phyloP scores from a whole-genome alignment of 2,797 vertebrate genomes.

The Diplodus puntazzo region DNA sequence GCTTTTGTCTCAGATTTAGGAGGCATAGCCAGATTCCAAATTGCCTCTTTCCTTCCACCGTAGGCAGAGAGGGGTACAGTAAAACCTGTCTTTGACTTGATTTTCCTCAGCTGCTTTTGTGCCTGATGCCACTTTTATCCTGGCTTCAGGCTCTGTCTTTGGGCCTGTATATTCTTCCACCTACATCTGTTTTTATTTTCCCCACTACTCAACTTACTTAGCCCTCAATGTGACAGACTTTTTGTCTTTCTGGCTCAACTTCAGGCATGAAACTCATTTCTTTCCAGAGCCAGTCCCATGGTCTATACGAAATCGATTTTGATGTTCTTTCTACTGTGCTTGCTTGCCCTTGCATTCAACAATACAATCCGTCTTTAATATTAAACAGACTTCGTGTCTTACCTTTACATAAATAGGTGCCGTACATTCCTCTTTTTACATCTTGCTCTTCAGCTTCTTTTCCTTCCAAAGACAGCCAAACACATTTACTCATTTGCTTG shows the following conservation, averaged over 20 bases:
- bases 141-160: conserved; percentile 36
- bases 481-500: background rate
- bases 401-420: background rate
- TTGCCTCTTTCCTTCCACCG: background rate
- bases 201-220: conserved; percentile 18
- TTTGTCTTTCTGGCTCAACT: conserved; percentile 38
- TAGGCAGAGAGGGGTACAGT: conserved; percentile 17
- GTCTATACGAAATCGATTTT: conserved; percentile 23
- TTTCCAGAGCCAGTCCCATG: background rate
- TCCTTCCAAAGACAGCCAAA: background rate
- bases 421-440: background rate
- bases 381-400: conserved; percentile 1
- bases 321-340: conserved; percentile 10
- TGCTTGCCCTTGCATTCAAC: background rate
- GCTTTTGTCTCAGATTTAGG: conserved; percentile 47
- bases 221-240: conserved; percentile 43
- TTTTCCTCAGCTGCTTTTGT: conserved; percentile 48
- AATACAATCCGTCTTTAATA: background rate
- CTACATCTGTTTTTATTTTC: conserved; percentile 62
- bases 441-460: background rate
- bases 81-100: conserved; percentile 28
- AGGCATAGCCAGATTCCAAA: conserved; percentile 25
- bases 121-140: conserved; percentile 51
- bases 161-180: conserved; percentile 31
- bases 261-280: conserved; percentile 34